Evolutionary conservation across 1,140 invertebrate genomes (phyloP), one percentile per base, ranked within the genome.

Genomic region (Cylas formicarius): DNA sequence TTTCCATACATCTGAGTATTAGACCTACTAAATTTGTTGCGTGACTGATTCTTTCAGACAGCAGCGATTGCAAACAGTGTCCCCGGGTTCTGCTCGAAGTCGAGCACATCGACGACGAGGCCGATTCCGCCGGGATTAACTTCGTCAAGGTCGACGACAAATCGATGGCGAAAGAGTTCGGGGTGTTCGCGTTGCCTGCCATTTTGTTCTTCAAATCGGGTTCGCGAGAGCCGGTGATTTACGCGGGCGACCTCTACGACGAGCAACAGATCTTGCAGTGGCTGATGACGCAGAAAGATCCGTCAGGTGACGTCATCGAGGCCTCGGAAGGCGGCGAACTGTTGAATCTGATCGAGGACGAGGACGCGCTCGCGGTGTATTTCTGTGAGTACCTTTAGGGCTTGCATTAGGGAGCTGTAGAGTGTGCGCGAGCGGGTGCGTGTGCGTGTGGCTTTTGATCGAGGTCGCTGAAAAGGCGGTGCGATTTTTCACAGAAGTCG

Each of bases 361-460:
- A 85, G 22, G 80, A 86, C 56, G 86, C 87, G 18, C 67, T 94
- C 41, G 88, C 88, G 13, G 82, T 95, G 6, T 94, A 90, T 65
- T 94, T 95, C 65, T 94, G 89, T 92, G 80, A 91, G 85, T 78
- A 56, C n/a, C n/a, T n/a, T n/a, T n/a, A n/a, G n/a, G n/a, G n/a
- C n/a, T n/a, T n/a, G n/a, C n/a, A n/a, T n/a, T n/a, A n/a, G n/a
- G n/a, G n/a, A n/a, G n/a, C n/a, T n/a, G n/a, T n/a, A n/a, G n/a
- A n/a, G n/a, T n/a, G n/a, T n/a, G n/a, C n/a, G n/a, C n/a, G n/a
- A n/a, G n/a, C n/a, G n/a, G n/a, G n/a, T n/a, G n/a, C n/a, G n/a
- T n/a, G n/a, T n/a, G n/a, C n/a, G n/a, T n/a, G n/a, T n/a, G n/a
- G n/a, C n/a, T n/a, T n/a, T n/a, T n/a, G n/a, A n/a, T n/a, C n/a